phyloP scores from a whole-genome alignment of 2,888 invertebrate genomes.

The Troilus luridus region DNA sequence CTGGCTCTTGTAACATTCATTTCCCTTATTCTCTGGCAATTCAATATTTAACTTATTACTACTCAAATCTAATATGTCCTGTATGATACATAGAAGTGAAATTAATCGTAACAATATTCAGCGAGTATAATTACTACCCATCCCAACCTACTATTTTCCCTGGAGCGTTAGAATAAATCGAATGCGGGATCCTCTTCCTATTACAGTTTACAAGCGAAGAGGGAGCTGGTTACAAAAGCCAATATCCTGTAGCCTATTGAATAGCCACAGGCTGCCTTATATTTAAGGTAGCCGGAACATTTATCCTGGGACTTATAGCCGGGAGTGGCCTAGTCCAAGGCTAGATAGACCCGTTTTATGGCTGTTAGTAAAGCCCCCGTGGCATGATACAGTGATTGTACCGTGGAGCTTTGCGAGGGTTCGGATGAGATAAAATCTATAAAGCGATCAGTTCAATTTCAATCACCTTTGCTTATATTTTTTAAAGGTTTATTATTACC shows the following conservation, averaged over 20 bases:
- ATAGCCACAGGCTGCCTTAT: background rate
- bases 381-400: background rate
- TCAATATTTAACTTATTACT: too few species aligned
- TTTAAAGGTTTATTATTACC: too few species aligned
- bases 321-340: background rate
- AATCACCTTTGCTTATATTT: too few species aligned
- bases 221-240: background rate
- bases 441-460: too few species aligned
- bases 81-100: too few species aligned
- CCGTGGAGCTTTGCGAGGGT: too few species aligned
- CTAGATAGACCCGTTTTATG: background rate
- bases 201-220: background rate
- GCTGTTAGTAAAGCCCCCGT: background rate
- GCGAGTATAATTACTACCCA: background rate
- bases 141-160: background rate
- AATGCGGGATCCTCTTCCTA: background rate
- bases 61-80: too few species aligned
- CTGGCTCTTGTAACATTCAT: too few species aligned
- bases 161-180: background rate
- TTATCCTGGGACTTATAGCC: background rate
- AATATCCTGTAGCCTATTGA: background rate
- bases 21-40: too few species aligned
- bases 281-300: background rate
- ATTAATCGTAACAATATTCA: too few species aligned
- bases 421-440: too few species aligned